Evolutionary conservation across 2,797 vertebrate genomes (phyloP).

Genomic region (Moxostoma hubbsi): DNA sequence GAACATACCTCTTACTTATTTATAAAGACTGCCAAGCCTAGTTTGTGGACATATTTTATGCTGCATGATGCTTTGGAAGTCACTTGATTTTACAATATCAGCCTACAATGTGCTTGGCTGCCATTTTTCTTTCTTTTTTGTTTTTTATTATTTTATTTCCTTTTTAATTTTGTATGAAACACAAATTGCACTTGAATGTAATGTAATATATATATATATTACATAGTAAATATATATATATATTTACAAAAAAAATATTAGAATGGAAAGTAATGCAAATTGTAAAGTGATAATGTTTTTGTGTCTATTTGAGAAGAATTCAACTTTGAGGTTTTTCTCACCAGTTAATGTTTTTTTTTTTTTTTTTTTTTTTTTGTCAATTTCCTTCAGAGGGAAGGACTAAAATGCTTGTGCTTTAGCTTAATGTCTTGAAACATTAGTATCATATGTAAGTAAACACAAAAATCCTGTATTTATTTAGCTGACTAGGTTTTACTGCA

Average conservation of each 20-base stretch:
- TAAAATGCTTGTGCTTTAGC: conserved; percentile 2
- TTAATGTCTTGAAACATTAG: neutral
- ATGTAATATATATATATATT: conserved; percentile 46
- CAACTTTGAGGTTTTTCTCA: neutral
- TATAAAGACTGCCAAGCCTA: conserved; percentile 88
- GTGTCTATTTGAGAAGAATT: neutral
- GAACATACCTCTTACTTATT: conserved; percentile 69
- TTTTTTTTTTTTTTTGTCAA: neutral
- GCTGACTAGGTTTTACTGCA: conserved; percentile 5
- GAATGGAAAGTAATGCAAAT: neutral
- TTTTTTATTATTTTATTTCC: conserved; percentile 67
- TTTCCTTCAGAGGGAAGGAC: neutral
- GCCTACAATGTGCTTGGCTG: conserved; percentile 77
- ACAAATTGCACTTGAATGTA: conserved; percentile 28
- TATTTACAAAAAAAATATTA: conserved; percentile 22
- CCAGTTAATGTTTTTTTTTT: neutral
- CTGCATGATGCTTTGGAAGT: conserved; percentile 86
- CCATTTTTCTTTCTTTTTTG: conserved; percentile 73
- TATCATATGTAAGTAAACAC: conserved; percentile 12
- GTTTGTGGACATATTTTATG: conserved; percentile 83
- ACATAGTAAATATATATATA: no score
- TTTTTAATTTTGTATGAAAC: conserved; percentile 66
- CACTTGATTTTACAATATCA: conserved; percentile 81
- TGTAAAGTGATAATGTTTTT: neutral
- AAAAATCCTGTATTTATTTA: conserved; percentile 5